Evolutionary conservation across 1,140 invertebrate genomes (phyloP), one percentile per base, ranked within the genome.

Genomic region (Neotoxoptera formosana): DNA sequence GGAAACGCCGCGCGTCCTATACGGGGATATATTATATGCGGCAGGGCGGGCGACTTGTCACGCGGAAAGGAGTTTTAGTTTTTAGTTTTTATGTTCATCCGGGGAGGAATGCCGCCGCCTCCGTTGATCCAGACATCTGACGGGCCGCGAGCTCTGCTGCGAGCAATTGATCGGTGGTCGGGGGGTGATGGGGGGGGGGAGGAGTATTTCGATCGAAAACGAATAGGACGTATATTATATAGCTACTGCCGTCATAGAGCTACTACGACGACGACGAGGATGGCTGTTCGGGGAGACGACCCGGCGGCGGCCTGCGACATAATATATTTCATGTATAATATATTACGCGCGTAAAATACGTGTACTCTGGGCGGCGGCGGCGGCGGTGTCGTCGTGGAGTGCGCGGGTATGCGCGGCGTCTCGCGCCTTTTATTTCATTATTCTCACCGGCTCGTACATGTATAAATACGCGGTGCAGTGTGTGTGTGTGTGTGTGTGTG

Each of bases 61-160:
- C 67, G 47, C 53, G 90, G 34, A 91, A 76, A 91, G 30, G 60
- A 47, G 81, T 83, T 76, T 34, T n/a, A 67, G 41, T 76, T 91
- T 91, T 81, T 91, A 48, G 23, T 86, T 86, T 25, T 86, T 84
- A 25, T 41, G 83, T 91, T 91, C 67, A 83, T 91, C 45, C 56
- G 30, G 48, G n/a, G n/a, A 56, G 36, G 56, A 60, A 91, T 47
- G 23, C 41, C 36, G 21, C 36, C 36, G n/a, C n/a, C n/a, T n/a
- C n/a, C n/a, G 90, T 91, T 60, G 36, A 91, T 91, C 90, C 47
- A 48, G 86, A 91, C 45, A 45, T 41, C 53, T 90, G 89, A 90
- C 53, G 88, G 41, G 56, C 53, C 60, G 90, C 23, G 51, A 41
- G 41, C 8, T 51, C 34, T 41, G 14, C 34, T 56, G 36, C 11